Evolutionary conservation across 2,888 invertebrate genomes (phyloP), one percentile per base, ranked within the genome.

Genomic region (Tromatobia lineatoria): DNA sequence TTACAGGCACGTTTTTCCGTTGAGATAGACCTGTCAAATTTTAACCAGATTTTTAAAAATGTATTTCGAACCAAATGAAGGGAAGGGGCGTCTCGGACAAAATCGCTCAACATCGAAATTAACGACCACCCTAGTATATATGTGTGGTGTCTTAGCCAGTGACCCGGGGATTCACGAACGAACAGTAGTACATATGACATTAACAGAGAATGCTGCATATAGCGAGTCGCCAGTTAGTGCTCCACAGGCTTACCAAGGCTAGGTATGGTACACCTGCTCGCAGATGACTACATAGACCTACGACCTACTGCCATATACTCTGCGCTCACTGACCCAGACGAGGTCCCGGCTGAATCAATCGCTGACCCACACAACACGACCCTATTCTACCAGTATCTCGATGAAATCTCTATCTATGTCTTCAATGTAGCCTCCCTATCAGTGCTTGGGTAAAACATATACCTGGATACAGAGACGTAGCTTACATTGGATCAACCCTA

Each of bases 101-200:
- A n/a, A n/a, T n/a, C n/a, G n/a, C n/a, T n/a, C n/a, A n/a, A n/a
- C n/a, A n/a, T n/a, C n/a, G n/a, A n/a, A n/a, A n/a, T 45, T 38
- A 38, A n/a, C 42, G 20, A 34, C 11, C 34, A 52, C 52, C 18
- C 18, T 23, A 2, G 23, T 23, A 52, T 20, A 7, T 52, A 54
- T 23, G 23, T 71, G 29, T 20, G 38, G 54, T 25, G 18, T 66
- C 54, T 45, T 80, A 76, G 38, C 74, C 79, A 52, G 57, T 42
- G 76, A 76, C 71, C 76, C 71, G 50, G 54, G 76, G 76, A 64
- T 34, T 34, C 25, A n/a, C n/a, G n/a, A n/a, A 45, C 76, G 76
- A 76, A 76, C 66, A 81, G 42, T 71, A 64, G 25, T 50, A 50
- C 69, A n/a, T 15, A 50, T n/a, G 50, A 47, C 50, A 50, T n/a